Conservation (phyloP, 92 coral and sea anemone species). For the Plumapathes pennacea region DNA sequence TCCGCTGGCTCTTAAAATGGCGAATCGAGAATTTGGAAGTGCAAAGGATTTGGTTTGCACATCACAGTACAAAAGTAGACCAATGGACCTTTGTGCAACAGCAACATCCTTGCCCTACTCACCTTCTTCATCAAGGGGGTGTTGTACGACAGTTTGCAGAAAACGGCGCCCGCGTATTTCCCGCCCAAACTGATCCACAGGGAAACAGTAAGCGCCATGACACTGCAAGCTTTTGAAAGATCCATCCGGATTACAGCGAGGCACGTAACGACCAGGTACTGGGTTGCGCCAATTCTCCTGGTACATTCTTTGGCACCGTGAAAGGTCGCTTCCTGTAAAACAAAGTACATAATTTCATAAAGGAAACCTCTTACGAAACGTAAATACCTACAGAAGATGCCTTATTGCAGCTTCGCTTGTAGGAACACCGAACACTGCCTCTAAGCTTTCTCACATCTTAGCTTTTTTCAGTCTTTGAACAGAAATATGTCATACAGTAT, state of each 20-base stretch:
- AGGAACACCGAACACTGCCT: no score
- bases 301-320: constrained; percentile 64
- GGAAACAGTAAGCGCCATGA: constrained; percentile 62
- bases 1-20: no score
- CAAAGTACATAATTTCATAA: background rate
- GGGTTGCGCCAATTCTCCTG: constrained; percentile 68
- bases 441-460: no score
- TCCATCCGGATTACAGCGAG: constrained; percentile 69
- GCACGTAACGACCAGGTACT: constrained; percentile 61
- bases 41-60: no score
- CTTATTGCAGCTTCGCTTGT: no score
- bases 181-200: constrained; percentile 53
- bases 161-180: constrained; percentile 41
- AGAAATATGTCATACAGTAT: no score
- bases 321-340: constrained; percentile 57
- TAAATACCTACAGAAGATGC: no score
- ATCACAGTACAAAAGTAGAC: no score
- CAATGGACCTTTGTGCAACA: background rate
- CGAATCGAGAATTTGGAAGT: no score
- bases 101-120: no score
- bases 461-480: background rate
- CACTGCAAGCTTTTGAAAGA: constrained; percentile 65
- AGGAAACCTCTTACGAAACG: background rate
- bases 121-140: no score
- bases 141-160: constrained; percentile 15